These are phyloP conservation scores for Umimayanthus chanpuru DNA, from an alignment of 92 coral and sea anemone genomes.

Conservation along the genomic window DNA sequence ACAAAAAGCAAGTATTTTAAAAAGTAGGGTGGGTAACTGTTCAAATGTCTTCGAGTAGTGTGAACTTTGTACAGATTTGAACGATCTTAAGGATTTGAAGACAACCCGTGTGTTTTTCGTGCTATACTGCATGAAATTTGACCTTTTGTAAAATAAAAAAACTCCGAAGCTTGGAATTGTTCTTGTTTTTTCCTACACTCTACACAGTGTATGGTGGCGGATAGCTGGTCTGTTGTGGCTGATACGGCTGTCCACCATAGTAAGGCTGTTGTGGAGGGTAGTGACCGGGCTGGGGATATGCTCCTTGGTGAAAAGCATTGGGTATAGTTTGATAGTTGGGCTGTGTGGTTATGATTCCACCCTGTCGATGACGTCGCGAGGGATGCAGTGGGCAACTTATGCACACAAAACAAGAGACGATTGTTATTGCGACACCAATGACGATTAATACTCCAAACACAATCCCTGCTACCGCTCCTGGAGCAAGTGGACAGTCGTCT, in stretches of 20 bases:
- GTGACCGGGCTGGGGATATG: neutral
- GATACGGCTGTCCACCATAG: conserved; percentile 9
- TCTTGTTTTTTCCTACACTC: neutral
- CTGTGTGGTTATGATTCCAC: neutral
- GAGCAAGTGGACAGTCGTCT: conserved; percentile 13
- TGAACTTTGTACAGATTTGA: no score
- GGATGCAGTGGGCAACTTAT: conserved; percentile 24
- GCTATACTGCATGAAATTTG: no score
- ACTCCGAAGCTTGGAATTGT: neutral
- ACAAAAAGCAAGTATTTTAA: no score
- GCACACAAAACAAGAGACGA: conserved; percentile 9
- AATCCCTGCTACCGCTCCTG: conserved; percentile 1
- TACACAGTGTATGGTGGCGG: conserved; percentile 16
- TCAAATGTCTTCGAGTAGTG: no score
- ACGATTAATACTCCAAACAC: neutral
- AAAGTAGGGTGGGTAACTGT: no score
- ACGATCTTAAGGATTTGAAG: no score
- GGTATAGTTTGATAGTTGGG: neutral
- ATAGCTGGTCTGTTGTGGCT: neutral
- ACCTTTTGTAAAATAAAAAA: no score
- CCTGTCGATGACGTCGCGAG: conserved; percentile 15
- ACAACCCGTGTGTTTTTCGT: no score
- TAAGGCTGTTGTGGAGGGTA: neutral
- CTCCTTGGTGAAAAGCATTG: neutral
- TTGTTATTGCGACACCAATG: neutral